Base-by-base conservation (phyloP, 2,888 invertebrate genomes). In the Himalopsyche tibetana region DNA sequence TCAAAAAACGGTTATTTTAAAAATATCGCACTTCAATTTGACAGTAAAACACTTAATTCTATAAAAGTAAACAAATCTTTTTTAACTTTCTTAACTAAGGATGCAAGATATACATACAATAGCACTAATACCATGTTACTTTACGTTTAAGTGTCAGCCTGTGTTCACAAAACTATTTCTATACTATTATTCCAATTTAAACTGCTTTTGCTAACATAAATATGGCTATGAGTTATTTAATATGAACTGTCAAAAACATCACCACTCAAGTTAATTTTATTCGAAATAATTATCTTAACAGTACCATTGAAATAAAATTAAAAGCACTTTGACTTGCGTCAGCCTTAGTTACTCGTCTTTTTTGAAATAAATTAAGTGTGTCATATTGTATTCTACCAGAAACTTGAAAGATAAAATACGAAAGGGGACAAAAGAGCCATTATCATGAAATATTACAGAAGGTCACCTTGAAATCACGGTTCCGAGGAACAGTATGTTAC, bases 261-360 rank as follows among this genome's bases (percentile, higher is more conserved):
- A 63, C 63, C 63, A 63, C 63, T 63, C 63, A 19, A 63, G 63
- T 63, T 63, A 63, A 63, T 63, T 63, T 63, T 28, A 63, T n/a
- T 63, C 63, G 63, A n/a, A 63, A 63, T 63, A 63, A 63, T 63
- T 63, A 63, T 63, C 63, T 63, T 28, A 9, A 63, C 63, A 63
- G 63, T 63, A 28, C 63, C 63, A 63, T 63, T 63, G 63, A 63
- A 63, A 63, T 63, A 19, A 63, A 63, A 63, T 63, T 63, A 63
- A 63, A 63, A 63, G 63, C 63, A 63, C 63, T 63, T 63, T 19
- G 28, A 63, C 63, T 63, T 28, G 63, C 63, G 63, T 63, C 63
- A 63, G 8, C 63, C 63, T 63, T 63, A 28, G 63, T 63, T 63
- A 63, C 28, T 63, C 63, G 28, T 6, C 9, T 63, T 63, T 63